Conservation (phyloP, 2,888 invertebrate genomes). For the Cryptocephalus moraei region DNA sequence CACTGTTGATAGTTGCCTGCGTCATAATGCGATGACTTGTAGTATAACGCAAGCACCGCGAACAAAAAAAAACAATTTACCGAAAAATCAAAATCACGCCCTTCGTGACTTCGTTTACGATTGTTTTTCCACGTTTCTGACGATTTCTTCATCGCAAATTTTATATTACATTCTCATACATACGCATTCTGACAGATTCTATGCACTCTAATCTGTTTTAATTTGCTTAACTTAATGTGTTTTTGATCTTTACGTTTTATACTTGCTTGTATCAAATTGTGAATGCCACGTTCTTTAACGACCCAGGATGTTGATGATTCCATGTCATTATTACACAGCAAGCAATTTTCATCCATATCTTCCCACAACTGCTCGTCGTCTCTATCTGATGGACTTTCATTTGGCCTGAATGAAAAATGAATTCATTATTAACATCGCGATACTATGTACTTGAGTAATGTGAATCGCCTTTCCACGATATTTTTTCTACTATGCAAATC, state of each 20-base stretch:
- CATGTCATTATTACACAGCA: neutral
- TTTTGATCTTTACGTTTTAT: neutral
- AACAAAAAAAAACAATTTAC: neutral
- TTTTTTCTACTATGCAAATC: too few species aligned
- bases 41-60: neutral
- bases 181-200: neutral
- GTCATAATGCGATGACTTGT: neutral
- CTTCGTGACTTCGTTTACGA: neutral
- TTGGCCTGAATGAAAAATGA: too few species aligned
- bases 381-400: neutral
- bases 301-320: neutral
- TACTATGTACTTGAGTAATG: too few species aligned
- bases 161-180: neutral
- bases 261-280: neutral
- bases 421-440: too few species aligned
- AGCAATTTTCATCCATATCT: neutral
- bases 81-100: neutral
- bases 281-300: neutral
- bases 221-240: neutral
- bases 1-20: neutral
- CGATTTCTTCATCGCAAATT: neutral
- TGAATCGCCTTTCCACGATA: too few species aligned
- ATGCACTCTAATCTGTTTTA: neutral
- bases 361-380: neutral
- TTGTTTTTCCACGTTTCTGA: neutral